Conservation (phyloP, 2,888 invertebrate genomes). For the Lasioglossum leucozonium region DNA sequence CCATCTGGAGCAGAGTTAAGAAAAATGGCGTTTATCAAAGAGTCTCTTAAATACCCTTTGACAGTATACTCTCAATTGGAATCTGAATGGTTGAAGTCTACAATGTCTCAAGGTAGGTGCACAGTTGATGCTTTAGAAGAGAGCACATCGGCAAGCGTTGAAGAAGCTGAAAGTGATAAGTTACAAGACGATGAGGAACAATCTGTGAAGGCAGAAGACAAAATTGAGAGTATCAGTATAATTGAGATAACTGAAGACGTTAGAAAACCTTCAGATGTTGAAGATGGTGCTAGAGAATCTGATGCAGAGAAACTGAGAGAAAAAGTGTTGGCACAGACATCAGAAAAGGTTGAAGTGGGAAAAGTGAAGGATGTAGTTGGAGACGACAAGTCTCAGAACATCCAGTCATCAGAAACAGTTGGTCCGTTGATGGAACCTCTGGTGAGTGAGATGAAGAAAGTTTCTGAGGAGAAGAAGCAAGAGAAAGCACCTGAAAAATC, state of each 20-base stretch:
- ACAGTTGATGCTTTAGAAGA: neutral
- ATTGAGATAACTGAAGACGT: neutral
- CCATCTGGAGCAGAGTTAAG: conserved; percentile 46
- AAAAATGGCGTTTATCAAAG: conserved; percentile 60
- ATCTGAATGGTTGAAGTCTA: conserved; percentile 64
- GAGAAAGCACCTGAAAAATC: neutral
- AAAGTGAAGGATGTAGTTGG: neutral
- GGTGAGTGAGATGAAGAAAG: neutral
- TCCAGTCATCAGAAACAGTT: neutral
- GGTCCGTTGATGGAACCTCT: neutral
- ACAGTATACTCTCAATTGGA: conserved; percentile 64
- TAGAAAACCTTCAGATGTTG: neutral
- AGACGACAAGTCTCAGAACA: neutral
- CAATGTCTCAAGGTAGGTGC: conserved; percentile 9
- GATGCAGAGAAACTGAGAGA: conserved; percentile 11
- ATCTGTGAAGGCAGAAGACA: neutral
- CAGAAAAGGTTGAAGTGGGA: neutral
- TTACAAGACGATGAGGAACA: neutral
- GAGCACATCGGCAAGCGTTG: neutral
- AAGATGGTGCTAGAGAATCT: neutral
- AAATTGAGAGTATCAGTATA: neutral
- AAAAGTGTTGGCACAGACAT: neutral
- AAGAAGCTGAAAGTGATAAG: neutral
- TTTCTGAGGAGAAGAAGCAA: neutral
- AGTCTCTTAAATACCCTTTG: conserved; percentile 69